Percentiles rank a stretch among this genome's conserved stretches.
phyloP scores from a whole-genome alignment of 2,797 vertebrate species.

The Acipenser oxyrinchus region DNA sequence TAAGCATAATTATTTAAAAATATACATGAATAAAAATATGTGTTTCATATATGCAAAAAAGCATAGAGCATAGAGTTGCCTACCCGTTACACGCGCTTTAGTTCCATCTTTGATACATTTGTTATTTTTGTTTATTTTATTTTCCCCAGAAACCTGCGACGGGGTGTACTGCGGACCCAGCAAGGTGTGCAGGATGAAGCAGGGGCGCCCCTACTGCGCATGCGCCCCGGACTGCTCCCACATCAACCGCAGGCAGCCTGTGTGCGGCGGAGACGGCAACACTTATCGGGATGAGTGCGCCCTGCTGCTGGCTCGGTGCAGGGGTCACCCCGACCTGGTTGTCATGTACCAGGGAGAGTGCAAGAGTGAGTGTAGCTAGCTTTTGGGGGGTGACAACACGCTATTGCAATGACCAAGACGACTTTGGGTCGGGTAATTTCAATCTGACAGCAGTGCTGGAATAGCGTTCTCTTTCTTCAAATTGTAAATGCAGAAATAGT shows the following conservation, averaged over 20 bases:
- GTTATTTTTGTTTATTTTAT: neutral
- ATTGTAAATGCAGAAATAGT: too few species aligned
- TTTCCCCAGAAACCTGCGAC: constrained; percentile 78
- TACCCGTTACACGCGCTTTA: too few species aligned
- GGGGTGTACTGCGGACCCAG: constrained; percentile 78
- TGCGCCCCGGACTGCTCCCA: constrained; percentile 84
- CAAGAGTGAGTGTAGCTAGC: constrained; percentile 69
- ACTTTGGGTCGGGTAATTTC: too few species aligned
- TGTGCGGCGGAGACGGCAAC: constrained; percentile 87
- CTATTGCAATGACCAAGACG: too few species aligned
- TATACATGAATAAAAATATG: too few species aligned
- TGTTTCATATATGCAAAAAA: too few species aligned
- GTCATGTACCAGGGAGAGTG: constrained; percentile 94
- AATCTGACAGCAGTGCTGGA: too few species aligned
- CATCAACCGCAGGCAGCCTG: constrained; percentile 66
- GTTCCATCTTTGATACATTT: too few species aligned
- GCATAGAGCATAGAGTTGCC: neutral
- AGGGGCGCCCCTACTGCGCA: constrained; percentile 78
- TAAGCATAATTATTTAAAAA: too few species aligned
- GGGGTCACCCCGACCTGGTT: constrained; percentile 85
- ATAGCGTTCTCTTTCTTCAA: too few species aligned
- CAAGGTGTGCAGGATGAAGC: constrained; percentile 86
- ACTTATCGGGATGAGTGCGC: constrained; percentile 85
- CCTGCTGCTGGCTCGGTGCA: constrained; percentile 78
- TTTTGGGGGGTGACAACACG: neutral